phyloP scores from a whole-genome alignment of 1,140 invertebrate genomes.

The Atta texana region DNA sequence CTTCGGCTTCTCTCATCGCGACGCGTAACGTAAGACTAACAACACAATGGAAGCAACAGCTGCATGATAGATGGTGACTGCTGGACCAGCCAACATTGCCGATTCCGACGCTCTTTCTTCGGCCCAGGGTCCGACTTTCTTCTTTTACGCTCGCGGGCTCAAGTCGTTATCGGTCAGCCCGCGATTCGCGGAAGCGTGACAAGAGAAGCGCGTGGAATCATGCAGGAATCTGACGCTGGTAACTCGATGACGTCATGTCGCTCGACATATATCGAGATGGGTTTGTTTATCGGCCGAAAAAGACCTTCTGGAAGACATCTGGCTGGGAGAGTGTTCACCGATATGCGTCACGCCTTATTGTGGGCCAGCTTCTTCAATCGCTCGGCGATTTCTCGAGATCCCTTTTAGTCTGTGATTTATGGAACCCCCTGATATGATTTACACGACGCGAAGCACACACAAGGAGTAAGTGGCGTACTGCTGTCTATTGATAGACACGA shows the following conservation, averaged over 20 bases:
- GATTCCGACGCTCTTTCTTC: slow-evolving; percentile 75
- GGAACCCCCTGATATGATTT: slow-evolving; percentile 48
- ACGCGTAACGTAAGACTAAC: slow-evolving; percentile 84
- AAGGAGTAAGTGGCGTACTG: slow-evolving; percentile 3
- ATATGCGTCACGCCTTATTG: slow-evolving; percentile 63
- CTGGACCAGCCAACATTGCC: slow-evolving; percentile 68
- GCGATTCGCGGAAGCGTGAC: slow-evolving; percentile 75
- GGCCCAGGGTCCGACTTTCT: slow-evolving; percentile 45
- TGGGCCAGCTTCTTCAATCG: slow-evolving; percentile 58
- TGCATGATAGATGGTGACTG: slow-evolving; percentile 85
- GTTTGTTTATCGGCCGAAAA: slow-evolving; percentile 65
- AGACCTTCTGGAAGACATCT: slow-evolving; percentile 65
- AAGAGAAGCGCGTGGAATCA: slow-evolving; percentile 57
- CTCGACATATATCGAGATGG: slow-evolving; percentile 16
- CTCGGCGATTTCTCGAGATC: slow-evolving; percentile 56
- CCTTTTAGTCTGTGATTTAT: slow-evolving; percentile 62
- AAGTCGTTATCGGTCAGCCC: slow-evolving; percentile 77
- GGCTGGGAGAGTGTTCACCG: slow-evolving; percentile 52
- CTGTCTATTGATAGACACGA: slow-evolving; percentile 54
- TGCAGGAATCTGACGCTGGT: slow-evolving; percentile 37
- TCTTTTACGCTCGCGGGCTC: slow-evolving; percentile 69
- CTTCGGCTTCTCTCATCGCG: slow-evolving; percentile 68
- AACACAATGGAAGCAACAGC: slow-evolving; percentile 86
- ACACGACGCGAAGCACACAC: slow-evolving; percentile 24
- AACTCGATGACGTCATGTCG: slow-evolving; percentile 7